Evolutionary conservation across 2,888 invertebrate genomes (phyloP), one percentile per base, ranked within the genome.

Genomic region (Dolichomitus sp.): DNA sequence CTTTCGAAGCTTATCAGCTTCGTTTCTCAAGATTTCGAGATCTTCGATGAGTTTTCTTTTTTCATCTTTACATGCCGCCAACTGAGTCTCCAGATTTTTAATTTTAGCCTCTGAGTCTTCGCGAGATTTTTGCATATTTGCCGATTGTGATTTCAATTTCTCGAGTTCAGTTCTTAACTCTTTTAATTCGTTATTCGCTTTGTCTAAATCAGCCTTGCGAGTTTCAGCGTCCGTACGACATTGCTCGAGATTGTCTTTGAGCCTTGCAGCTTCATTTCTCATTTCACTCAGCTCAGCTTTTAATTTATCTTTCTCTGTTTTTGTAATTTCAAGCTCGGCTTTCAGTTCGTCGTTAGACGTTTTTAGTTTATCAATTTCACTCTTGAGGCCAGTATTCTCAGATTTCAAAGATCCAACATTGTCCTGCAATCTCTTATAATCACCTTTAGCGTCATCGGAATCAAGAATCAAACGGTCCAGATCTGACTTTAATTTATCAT

Each of bases 401-500:
- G 77, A 57, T 14, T 77, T 78, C 45, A 85, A 48, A 9, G 63
- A 52, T n/a, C 79, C 81, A 6, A 48, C 19, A n/a, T 68, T 72
- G 45, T 70, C 50, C 30, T 40, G 65, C 72, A 73, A 30, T 17
- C 33, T 48, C 9, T 69, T 30, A 17, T 63, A 37, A 30, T 79
- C 76, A 4, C 23, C 79, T 14, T 40, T 70, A n/a, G 61, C 63
- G 37, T 11, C 42, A 23, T 33, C 11, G 9, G 33, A 50, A 11
- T 85, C 77, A 12, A 48, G 9, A 23, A 59, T 74, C 12, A 65
- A 63, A 4, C 54, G 23, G 4, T 85, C 84, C 0, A 85, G 65
- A 5, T 90, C 87, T 0, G 69, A 68, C 27, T 81, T 85, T 11
- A 91, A 57, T 50, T 77, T 77, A 0, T 86, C 83, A 17, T 85